Evolutionary conservation across 2,888 invertebrate genomes (phyloP), one percentile per base, ranked within the genome.

Genomic region (Hydriomena furcata): DNA sequence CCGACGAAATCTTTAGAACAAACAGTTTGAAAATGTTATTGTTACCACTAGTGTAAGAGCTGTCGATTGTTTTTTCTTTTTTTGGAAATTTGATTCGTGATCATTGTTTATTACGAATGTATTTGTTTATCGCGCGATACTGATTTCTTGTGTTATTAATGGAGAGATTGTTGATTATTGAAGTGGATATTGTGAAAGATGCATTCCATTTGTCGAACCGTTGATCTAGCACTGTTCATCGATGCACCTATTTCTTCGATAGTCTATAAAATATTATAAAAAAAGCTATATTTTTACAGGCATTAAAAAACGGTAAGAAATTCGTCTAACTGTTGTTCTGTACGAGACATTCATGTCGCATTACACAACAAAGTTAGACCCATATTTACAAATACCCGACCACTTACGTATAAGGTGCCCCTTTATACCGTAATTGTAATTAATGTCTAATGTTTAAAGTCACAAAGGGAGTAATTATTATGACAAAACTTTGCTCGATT

Each of bases 11-110:
- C 63, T 68, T 70, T 78, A 71, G 61, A 73, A 68, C 64, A 71
- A 73, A 69, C 73, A 62, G 68, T 77, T 56, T 80, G 57, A 28
- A n/a, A 71, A 82, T 84, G 80, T 86, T 85, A 82, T 87, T 86
- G 90, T 90, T 90, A 90, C 89, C 89, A 90, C 79, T 90, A 90
- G 88, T 79, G 73, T 88, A 84, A 86, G 88, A 73, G 69, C 77
- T 78, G 74, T 81, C 79, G 71, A 77, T 84, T 82, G 82, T 86
- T 84, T 82, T 32, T 76, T 68, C n/a, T n/a, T n/a, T n/a, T n/a
- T n/a, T n/a, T n/a, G n/a, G n/a, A n/a, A 79, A 71, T 77, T 70
- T 64, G 49, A 55, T 64, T 62, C 65, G 63, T 62, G 61, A 65
- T 65, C 63, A 63, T 58, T 63, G 68, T 73, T 73, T 73, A 70